phyloP scores from a whole-genome alignment of 2,888 invertebrate genomes.

The Sepioteuthis lessoniana region DNA sequence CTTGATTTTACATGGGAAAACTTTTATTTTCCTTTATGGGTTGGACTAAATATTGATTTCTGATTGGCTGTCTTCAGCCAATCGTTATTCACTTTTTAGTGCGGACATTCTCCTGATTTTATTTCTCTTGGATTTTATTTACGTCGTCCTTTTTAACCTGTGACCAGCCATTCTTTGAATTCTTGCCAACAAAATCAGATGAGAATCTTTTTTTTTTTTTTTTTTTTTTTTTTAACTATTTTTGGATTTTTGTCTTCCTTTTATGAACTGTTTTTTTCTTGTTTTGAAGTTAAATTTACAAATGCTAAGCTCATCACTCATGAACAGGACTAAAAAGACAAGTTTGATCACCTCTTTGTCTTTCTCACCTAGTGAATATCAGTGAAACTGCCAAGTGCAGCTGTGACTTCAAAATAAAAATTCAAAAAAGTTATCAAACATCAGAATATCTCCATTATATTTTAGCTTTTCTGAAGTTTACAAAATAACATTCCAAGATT shows the following conservation, averaged over 20 bases:
- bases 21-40: background rate
- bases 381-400: background rate
- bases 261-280: background rate
- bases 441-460: background rate
- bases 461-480: background rate
- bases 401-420: background rate
- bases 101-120: background rate
- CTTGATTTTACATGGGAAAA: background rate
- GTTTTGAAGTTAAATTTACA: background rate
- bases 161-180: background rate
- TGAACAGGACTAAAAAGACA: background rate
- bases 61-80: background rate
- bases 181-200: background rate
- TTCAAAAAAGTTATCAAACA: background rate
- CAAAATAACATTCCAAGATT: background rate
- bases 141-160: background rate
- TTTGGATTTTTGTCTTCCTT: background rate
- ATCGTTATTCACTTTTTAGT: background rate
- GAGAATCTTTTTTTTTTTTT: background rate
- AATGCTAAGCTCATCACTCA: background rate
- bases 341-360: background rate
- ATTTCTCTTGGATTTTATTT: background rate
- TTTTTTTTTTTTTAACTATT: too few relatives aligned
- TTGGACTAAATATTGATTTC: slow-evolving; percentile 14
- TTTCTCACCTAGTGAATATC: background rate